phyloP scores from a whole-genome alignment of 2,888 invertebrate genomes.

The Coelopa pilipes region DNA sequence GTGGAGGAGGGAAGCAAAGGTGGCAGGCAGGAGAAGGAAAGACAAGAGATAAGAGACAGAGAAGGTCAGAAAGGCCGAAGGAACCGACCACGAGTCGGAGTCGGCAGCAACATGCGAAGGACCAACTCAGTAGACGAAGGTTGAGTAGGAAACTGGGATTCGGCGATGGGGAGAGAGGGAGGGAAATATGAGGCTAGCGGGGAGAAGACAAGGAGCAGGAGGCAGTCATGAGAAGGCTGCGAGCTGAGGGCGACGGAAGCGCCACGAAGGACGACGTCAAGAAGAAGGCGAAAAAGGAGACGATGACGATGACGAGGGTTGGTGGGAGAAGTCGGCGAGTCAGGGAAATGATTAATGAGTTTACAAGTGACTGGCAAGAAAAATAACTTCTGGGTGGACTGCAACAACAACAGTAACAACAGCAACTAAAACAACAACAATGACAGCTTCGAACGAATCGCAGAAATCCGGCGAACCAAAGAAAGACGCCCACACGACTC shows the following conservation, averaged over 20 bases:
- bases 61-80: too few relatives aligned
- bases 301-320: slow-evolving; percentile 15
- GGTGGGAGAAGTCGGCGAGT: slow-evolving; percentile 31
- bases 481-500: not conserved
- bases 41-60: slow-evolving; percentile 35
- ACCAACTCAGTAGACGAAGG: too few relatives aligned
- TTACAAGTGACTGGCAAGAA: slow-evolving; percentile 65
- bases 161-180: too few relatives aligned
- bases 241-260: too few relatives aligned
- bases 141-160: too few relatives aligned
- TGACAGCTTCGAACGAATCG: slow-evolving; percentile 11
- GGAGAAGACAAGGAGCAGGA: too few relatives aligned
- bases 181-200: too few relatives aligned
- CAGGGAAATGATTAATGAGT: slow-evolving; percentile 64
- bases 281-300: not conserved
- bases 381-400: slow-evolving; percentile 43
- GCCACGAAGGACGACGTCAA: too few relatives aligned
- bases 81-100: slow-evolving; percentile 17
- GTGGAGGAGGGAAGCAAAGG: not conserved
- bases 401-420: slow-evolving; percentile 14
- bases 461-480: not conserved
- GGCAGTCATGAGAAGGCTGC: too few relatives aligned
- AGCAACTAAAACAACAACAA: slow-evolving; percentile 5
- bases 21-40: too few relatives aligned
- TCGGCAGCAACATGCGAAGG: slow-evolving; percentile 23